phyloP scores from a whole-genome alignment of 2,113 vertebrate species.

The Mixornis gularis region DNA sequence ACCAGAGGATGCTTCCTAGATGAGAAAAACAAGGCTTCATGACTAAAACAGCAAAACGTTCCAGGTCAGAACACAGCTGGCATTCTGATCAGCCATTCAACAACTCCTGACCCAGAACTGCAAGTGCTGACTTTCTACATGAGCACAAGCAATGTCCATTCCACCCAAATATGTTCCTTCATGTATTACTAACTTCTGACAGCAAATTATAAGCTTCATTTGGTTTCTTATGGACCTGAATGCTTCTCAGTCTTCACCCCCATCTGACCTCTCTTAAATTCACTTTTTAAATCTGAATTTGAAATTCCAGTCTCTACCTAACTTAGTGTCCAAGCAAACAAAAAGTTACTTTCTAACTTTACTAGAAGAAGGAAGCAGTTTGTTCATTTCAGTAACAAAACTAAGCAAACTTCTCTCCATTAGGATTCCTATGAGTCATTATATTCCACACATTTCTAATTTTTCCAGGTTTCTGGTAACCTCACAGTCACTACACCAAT shows the following conservation, averaged over 20 bases:
- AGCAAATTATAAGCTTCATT: neutral
- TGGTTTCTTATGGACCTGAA: neutral
- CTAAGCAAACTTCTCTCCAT: neutral
- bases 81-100: neutral
- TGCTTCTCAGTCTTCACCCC: neutral
- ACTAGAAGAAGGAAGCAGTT: neutral
- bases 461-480: neutral
- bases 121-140: rapidly evolving
- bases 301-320: neutral
- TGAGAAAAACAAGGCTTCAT: neutral
- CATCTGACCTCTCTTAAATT: neutral
- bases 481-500: neutral
- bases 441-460: neutral
- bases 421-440: neutral
- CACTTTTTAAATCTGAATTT: neutral
- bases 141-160: neutral
- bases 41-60: neutral
- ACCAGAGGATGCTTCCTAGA: neutral
- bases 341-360: neutral
- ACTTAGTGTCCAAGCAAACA: neutral
- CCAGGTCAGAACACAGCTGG: neutral
- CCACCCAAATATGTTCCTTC: neutral
- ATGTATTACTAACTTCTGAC: neutral
- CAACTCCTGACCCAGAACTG: neutral
- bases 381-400: neutral